Evolutionary conservation across 2,113 vertebrate genomes (phyloP).

Genomic region (Pao palembangensis): DNA sequence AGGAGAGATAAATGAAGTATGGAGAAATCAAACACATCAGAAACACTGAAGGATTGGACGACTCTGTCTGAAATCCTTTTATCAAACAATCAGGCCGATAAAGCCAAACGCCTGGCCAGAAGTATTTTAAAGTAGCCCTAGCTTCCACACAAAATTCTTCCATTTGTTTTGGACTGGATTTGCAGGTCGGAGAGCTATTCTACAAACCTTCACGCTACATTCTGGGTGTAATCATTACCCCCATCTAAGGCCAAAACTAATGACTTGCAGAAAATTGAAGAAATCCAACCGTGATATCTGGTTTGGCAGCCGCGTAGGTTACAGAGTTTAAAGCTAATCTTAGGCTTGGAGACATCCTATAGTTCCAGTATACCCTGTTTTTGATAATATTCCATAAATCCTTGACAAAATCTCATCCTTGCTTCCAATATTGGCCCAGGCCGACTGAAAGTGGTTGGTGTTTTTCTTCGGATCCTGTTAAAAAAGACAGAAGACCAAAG

Average conservation of each 20-base stretch:
- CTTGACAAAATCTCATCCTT: constrained; percentile 43
- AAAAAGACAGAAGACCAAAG: no score
- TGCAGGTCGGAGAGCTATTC: constrained; percentile 2
- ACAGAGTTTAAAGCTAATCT: constrained; percentile 58
- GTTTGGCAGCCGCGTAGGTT: constrained; percentile 43
- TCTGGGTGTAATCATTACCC: constrained; percentile 13
- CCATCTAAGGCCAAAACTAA: constrained; percentile 56
- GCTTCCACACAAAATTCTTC: constrained; percentile 1
- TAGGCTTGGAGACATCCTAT: constrained; percentile 41
- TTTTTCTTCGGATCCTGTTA: no score
- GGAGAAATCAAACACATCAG: constrained; percentile 20
- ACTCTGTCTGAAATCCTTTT: no score
- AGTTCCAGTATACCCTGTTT: constrained; percentile 47
- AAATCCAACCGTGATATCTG: constrained; percentile 43
- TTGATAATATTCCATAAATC: constrained; percentile 52
- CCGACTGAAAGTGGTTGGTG: no score
- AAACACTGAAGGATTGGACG: constrained; percentile 1
- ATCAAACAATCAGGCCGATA: no score
- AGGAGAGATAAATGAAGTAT: not conserved
- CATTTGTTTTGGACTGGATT: constrained; percentile 16
- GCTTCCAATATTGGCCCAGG: no score
- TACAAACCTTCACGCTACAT: constrained; percentile 11
- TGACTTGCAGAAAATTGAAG: constrained; percentile 28
- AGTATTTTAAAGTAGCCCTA: constrained; percentile 7
- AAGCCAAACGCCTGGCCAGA: not conserved